Conservation (phyloP, 2,888 invertebrate species). For the Erynnis tages region DNA sequence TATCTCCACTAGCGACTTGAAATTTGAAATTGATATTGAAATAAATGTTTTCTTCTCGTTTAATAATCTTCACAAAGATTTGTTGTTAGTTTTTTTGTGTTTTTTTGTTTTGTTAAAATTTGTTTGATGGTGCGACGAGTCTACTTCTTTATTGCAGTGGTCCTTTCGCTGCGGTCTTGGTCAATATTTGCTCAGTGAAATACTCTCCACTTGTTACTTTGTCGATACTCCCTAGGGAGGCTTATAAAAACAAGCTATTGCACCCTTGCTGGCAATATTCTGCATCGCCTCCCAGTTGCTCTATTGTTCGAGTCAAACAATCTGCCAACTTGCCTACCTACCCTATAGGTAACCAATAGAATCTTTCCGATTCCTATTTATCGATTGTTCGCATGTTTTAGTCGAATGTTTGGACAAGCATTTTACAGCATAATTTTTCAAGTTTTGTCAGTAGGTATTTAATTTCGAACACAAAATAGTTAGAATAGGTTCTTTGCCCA, state of each 20-base stretch:
- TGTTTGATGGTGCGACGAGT: too few relatives aligned
- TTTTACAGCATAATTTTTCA: too few relatives aligned
- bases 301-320: conserved; percentile 24
- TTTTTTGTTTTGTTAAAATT: too few relatives aligned
- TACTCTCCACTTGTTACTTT: conserved; percentile 37
- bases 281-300: conserved; percentile 14
- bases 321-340: conserved; percentile 9
- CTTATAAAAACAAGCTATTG: conserved; percentile 24
- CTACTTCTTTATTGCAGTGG: conserved; percentile 45
- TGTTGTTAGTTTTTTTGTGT: too few relatives aligned
- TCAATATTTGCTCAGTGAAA: conserved; percentile 44
- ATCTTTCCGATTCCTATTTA: not conserved
- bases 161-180: conserved; percentile 37
- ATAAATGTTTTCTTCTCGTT: too few relatives aligned
- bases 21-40: too few relatives aligned
- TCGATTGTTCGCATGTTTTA: conserved; percentile 8
- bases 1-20: too few relatives aligned
- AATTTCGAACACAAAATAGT: too few relatives aligned
- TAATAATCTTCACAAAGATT: too few relatives aligned
- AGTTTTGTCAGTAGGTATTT: too few relatives aligned
- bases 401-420: too few relatives aligned
- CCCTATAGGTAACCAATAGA: conserved; percentile 6
- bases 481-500: too few relatives aligned
- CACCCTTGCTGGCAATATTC: conserved; percentile 25
- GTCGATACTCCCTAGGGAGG: conserved; percentile 32